Percentiles rank a stretch among this genome's conserved stretches.
These are phyloP conservation scores for Hapalemur alaotrensis DNA, from an alignment of 2,797 vertebrate genomes.

Conservation along the genomic window DNA sequence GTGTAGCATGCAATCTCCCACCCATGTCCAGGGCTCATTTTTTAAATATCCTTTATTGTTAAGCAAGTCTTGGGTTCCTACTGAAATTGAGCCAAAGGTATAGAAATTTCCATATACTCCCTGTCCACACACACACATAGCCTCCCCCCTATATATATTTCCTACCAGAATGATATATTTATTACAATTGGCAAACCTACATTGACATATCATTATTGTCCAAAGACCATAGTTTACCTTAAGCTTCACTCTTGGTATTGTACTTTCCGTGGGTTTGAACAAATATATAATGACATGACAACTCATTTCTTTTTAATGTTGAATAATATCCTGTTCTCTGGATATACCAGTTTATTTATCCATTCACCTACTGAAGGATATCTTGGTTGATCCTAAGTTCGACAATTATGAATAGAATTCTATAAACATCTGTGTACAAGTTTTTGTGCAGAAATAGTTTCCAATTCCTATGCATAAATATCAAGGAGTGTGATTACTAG, in stretches of 20 bases:
- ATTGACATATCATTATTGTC: background rate
- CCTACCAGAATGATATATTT: too few species aligned
- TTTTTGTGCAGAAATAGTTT: background rate
- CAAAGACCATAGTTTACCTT: background rate
- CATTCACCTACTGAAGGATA: background rate
- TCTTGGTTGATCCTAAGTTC: background rate
- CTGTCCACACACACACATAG: too few species aligned
- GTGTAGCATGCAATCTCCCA: background rate
- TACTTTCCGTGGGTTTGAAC: background rate
- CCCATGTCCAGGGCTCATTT: background rate
- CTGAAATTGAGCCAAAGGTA: background rate
- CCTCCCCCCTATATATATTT: background rate
- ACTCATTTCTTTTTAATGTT: background rate
- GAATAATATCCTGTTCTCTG: background rate
- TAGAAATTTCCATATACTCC: background rate
- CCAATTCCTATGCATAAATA: background rate
- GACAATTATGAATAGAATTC: background rate
- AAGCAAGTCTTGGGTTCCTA: background rate
- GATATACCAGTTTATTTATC: background rate
- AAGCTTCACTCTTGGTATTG: background rate
- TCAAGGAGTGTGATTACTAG: background rate
- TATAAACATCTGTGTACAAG: background rate
- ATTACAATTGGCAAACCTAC: background rate
- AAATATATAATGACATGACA: background rate
- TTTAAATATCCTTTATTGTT: background rate